Percentiles rank a stretch among this genome's conserved stretches.
Conservation (phyloP, 2,113 vertebrate genomes). For the Apus apus region DNA sequence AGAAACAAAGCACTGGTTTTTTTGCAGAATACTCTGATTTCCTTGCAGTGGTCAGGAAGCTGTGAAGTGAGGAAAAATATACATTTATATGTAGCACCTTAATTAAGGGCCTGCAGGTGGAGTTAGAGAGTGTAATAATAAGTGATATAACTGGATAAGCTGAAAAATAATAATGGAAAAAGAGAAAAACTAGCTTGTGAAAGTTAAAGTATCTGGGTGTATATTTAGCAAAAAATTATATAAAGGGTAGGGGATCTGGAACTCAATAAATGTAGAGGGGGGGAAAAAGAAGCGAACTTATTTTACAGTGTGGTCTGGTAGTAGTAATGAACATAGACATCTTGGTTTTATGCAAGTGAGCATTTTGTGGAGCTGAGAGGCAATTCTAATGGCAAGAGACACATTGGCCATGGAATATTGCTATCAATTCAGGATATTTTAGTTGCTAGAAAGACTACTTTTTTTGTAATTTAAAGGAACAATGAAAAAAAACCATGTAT, state of each 20-base stretch:
- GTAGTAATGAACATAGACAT: not conserved
- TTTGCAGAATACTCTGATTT: not conserved
- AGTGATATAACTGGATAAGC: not conserved
- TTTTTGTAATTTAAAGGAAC: not conserved
- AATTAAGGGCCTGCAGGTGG: not conserved
- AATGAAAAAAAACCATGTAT: rapidly evolving
- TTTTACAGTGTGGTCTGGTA: not conserved
- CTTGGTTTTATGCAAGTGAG: not conserved
- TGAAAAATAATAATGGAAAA: not conserved
- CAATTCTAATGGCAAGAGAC: not conserved
- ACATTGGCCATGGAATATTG: not conserved
- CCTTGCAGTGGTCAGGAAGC: not conserved
- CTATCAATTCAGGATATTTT: not conserved
- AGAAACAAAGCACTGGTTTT: not conserved
- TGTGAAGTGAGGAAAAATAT: rapidly evolving
- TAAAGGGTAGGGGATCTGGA: not conserved
- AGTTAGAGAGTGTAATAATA: not conserved
- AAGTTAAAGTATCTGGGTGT: not conserved
- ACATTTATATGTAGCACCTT: not conserved
- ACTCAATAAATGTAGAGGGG: not conserved
- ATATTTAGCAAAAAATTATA: not conserved
- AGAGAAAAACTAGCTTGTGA: not conserved
- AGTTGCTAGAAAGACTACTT: not conserved
- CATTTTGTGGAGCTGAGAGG: not conserved
- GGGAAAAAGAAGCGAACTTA: not conserved